These are phyloP conservation scores for Lemur catta DNA, from an alignment of 2,797 vertebrate genomes.

Conservation along the genomic window DNA sequence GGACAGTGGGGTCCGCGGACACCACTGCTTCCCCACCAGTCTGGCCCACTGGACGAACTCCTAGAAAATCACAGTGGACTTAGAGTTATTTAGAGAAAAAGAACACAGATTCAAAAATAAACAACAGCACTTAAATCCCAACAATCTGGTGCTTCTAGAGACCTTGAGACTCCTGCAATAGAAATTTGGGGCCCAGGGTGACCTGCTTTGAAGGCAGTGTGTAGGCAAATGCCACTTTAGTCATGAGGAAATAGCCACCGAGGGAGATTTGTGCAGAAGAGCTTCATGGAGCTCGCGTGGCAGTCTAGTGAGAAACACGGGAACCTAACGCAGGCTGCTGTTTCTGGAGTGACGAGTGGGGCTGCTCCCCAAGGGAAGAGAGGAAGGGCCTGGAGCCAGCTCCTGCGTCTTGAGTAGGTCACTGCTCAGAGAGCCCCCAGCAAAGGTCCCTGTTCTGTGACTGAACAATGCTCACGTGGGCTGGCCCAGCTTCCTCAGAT, in stretches of 20 bases:
- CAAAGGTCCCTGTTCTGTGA: neutral
- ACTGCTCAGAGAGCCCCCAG: rapidly evolving
- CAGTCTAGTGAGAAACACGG: neutral
- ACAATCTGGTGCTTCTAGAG: neutral
- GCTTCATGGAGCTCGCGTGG: rapidly evolving
- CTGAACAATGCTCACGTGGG: neutral
- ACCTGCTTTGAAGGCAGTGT: neutral
- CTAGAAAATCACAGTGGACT: neutral
- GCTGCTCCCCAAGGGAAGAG: conserved; percentile 6
- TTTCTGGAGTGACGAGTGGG: neutral
- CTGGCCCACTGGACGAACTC: neutral
- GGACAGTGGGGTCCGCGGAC: no score
- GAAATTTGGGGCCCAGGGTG: neutral
- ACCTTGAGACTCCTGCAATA: neutral
- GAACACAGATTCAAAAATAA: neutral
- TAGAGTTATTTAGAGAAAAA: neutral
- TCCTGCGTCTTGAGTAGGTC: neutral
- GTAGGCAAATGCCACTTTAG: no score
- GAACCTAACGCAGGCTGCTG: neutral
- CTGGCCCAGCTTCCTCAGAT: neutral
- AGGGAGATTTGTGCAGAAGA: neutral
- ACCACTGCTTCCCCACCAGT: neutral
- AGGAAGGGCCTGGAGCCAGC: neutral
- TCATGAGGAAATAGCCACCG: neutral
- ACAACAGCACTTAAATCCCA: neutral